These are phyloP conservation scores for Catocala nupta DNA, from an alignment of 2,888 invertebrate genomes.

Conservation along the genomic window DNA sequence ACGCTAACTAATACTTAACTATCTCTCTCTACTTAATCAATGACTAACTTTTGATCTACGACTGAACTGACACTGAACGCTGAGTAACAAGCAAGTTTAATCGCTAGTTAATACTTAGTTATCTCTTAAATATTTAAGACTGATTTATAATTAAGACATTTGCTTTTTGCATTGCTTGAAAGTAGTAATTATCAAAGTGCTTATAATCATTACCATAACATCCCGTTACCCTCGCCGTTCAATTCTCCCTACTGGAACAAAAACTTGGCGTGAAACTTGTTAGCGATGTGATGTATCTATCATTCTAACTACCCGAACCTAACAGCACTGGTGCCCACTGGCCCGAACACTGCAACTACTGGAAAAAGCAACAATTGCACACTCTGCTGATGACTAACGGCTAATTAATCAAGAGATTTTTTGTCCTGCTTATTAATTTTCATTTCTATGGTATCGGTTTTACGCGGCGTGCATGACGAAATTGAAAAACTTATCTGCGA, in stretches of 20 bases:
- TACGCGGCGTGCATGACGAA: neutral
- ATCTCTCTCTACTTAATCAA: too few species aligned
- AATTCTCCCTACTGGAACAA: conserved; percentile 12
- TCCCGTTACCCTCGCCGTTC: conserved; percentile 28
- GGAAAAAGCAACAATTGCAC: conserved; percentile 33
- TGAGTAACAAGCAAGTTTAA: too few species aligned
- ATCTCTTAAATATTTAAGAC: too few species aligned
- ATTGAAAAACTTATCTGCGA: neutral
- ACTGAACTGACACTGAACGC: too few species aligned
- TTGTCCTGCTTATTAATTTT: conserved; percentile 14
- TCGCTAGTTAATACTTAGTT: too few species aligned
- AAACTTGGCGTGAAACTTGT: conserved; percentile 26
- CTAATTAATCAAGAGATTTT: conserved; percentile 27
- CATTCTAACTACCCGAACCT: conserved; percentile 3
- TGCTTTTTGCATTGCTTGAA: too few species aligned
- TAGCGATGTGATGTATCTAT: conserved; percentile 11
- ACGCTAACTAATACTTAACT: too few species aligned
- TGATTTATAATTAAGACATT: too few species aligned
- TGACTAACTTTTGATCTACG: too few species aligned
- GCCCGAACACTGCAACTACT: neutral
- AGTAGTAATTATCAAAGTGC: neutral
- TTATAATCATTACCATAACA: neutral
- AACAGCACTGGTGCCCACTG: conserved; percentile 14
- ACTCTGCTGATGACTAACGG: conserved; percentile 41
- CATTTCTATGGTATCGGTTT: conserved; percentile 10